Percentiles rank a stretch among this genome's conserved stretches.
Evolutionary conservation across 2,797 vertebrate genomes (phyloP).

Genomic region (Poeciliopsis infans): DNA sequence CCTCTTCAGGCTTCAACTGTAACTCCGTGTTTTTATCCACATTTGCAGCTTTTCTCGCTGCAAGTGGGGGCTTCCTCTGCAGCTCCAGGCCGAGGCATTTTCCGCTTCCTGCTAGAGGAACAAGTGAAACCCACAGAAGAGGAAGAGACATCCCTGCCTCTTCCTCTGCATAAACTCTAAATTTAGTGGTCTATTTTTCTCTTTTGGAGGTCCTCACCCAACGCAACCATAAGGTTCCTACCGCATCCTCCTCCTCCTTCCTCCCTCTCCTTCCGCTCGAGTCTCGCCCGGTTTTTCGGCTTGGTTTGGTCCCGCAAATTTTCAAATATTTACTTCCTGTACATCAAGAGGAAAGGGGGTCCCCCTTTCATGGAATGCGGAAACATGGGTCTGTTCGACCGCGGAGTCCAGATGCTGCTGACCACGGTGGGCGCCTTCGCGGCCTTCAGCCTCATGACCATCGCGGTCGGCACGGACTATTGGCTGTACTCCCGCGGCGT

Average conservation of each 20-base stretch:
- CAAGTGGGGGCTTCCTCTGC: slow-evolving; percentile 48
- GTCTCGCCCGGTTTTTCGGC: slow-evolving; percentile 82
- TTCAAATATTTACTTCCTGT: slow-evolving; percentile 90
- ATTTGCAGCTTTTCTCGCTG: slow-evolving; percentile 39
- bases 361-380: slow-evolving; percentile 99
- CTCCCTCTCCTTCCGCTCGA: slow-evolving; percentile 82
- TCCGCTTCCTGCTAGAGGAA: slow-evolving; percentile 1
- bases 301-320: slow-evolving; percentile 84
- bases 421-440: slow-evolving; percentile 99
- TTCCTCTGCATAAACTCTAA: slow-evolving; percentile 15
- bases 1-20: slow-evolving; percentile 13
- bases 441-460: slow-evolving; percentile 99
- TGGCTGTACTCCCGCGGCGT: slow-evolving; percentile 99
- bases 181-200: slow-evolving; percentile 48
- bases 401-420: slow-evolving; percentile 99
- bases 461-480: slow-evolving; percentile 99
- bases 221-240: slow-evolving; percentile 87
- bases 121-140: slow-evolving; percentile 43
- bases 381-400: slow-evolving; percentile 99
- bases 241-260: slow-evolving; percentile 78
- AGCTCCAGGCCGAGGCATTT: slow-evolving; percentile 48
- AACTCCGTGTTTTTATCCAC: slow-evolving; percentile 39
- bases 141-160: slow-evolving; percentile 40
- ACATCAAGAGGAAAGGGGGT: slow-evolving; percentile 89
- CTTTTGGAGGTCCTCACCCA: slow-evolving; percentile 76